Evolutionary conservation across 2,113 vertebrate genomes (phyloP), one percentile per base, ranked within the genome.

Genomic region (Osmerus mordax): DNA sequence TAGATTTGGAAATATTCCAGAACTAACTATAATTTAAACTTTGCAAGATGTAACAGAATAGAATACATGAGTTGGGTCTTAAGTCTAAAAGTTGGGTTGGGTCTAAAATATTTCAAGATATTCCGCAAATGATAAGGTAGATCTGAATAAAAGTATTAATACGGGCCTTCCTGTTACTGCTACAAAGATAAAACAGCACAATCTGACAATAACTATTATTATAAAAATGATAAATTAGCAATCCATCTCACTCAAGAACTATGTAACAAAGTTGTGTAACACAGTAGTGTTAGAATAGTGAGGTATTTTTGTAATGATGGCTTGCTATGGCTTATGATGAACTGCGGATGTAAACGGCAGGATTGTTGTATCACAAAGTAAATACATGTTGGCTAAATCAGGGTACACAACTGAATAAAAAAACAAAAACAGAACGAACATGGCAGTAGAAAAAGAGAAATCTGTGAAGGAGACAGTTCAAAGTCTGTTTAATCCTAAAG

Each of bases 291-390:
- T 36, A 5, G 16, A 8, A 11, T 32, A 64, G 29, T 14, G 65
- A 88, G 89, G 87, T 88, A 89, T 78, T 78, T 18, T 74, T 67
- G 19, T 14, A 4, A 47, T 71, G 82, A 86, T 82, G 78, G 86
- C 69, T 81, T 71, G 19, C 74, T 79, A 28, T 69, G 51, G 66
- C 8, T 9, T 65, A 15, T 67, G 56, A 32, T 47, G 41, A 12
- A 47, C 65, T 36, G 54, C 28, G n/a, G 14, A 51, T 63, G 16
- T 70, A 63, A 19, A 52, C n/a, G 6, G 18, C 36, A 62, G 36
- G 36, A 5, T 53, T 8, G 51, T 60, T 12, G 12, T n/a, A 21
- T 70, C 0, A 55, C 13, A 63, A 16, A 78, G 65, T 56, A 67
- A 74, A 56, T 53, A 53, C 64, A 58, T 55, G 71, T 78, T 85